phyloP scores from a whole-genome alignment of 2,888 invertebrate genomes.

The Eupithecia inturbata region DNA sequence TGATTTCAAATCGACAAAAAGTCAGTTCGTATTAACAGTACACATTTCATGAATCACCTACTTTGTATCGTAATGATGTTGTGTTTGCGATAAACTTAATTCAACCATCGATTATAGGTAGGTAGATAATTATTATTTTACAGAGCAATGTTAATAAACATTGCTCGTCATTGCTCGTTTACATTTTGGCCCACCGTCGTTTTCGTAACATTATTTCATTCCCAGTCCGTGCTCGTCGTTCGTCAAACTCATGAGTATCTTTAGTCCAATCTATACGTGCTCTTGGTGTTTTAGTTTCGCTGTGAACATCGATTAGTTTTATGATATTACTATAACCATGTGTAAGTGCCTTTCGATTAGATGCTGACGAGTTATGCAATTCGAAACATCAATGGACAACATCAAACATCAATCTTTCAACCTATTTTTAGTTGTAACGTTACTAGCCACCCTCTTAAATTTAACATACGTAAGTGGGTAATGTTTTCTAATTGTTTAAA shows the following conservation, averaged over 20 bases:
- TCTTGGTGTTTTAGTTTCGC: not conserved
- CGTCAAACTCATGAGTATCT: not conserved
- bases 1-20: not conserved
- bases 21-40: not conserved
- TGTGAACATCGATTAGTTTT: not conserved
- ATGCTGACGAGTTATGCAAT: not conserved
- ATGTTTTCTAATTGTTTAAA: not conserved
- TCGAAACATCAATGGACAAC: not conserved
- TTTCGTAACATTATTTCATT: conserved; percentile 17
- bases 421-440: no score
- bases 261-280: not conserved
- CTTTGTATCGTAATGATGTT: not conserved
- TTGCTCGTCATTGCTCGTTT: conserved; percentile 27
- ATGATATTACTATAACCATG: not conserved
- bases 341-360: not conserved
- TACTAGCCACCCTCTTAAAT: not conserved
- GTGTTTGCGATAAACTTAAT: not conserved
- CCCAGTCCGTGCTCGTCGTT: conserved; percentile 6
- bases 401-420: no score
- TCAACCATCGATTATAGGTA: not conserved
- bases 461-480: not conserved
- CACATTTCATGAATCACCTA: not conserved
- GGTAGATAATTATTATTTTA: conserved; percentile 14
- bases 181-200: conserved; percentile 13
- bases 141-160: conserved; percentile 27